Evolutionary conservation across 1,140 invertebrate genomes (phyloP).

Genomic region (Drosophila parabipectinata): DNA sequence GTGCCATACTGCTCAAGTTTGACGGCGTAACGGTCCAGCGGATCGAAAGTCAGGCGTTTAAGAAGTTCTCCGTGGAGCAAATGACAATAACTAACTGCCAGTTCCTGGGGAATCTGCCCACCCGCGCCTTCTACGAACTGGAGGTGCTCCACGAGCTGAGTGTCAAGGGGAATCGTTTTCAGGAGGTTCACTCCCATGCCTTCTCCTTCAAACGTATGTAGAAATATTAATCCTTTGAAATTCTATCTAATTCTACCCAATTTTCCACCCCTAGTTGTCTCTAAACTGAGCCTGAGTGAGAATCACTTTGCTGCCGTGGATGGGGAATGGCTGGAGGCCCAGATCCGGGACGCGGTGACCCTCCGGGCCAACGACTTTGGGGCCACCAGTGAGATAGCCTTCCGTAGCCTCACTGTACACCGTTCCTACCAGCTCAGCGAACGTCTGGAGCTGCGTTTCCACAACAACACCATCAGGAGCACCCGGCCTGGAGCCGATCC

Average conservation of each 20-base stretch:
- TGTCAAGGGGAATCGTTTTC: conserved; percentile 87
- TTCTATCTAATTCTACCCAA: neutral
- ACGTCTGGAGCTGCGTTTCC: conserved; percentile 72
- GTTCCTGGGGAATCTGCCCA: conserved; percentile 86
- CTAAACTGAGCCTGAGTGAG: conserved; percentile 67
- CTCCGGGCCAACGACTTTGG: conserved; percentile 74
- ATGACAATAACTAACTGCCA: conserved; percentile 86
- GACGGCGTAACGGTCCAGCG: conserved; percentile 84
- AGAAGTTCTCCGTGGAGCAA: conserved; percentile 89
- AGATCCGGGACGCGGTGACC: conserved; percentile 61
- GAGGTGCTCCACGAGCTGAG: conserved; percentile 88
- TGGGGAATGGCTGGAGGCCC: conserved; percentile 74
- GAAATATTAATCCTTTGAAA: neutral
- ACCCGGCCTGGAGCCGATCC: conserved; percentile 12
- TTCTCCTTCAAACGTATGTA: conserved; percentile 85
- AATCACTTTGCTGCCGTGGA: conserved; percentile 70
- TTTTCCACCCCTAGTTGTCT: conserved; percentile 50
- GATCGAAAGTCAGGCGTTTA: conserved; percentile 90
- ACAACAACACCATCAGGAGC: conserved; percentile 71
- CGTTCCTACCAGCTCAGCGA: conserved; percentile 73
- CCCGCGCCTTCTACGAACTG: conserved; percentile 89
- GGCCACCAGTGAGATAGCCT: conserved; percentile 70
- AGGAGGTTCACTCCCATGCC: conserved; percentile 85
- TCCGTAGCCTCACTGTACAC: conserved; percentile 68
- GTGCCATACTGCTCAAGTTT: conserved; percentile 74